phyloP scores from a whole-genome alignment of 2,888 invertebrate species.

The Lithophane socia region DNA sequence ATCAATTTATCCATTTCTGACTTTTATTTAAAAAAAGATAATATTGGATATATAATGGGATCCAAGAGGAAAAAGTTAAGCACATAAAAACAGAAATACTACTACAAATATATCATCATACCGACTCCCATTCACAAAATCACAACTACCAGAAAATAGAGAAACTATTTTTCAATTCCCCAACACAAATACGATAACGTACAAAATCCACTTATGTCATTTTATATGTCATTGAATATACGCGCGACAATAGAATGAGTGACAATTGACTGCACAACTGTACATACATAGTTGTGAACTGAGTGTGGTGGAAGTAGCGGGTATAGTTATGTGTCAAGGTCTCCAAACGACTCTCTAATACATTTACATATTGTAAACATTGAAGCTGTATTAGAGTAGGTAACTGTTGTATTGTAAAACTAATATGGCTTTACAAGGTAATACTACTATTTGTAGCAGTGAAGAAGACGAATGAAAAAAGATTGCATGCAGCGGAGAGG shows the following conservation, averaged over 20 bases:
- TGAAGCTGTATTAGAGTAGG: constrained; percentile 20
- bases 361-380: constrained; percentile 53
- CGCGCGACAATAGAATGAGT: constrained; percentile 58
- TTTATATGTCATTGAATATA: constrained; percentile 63
- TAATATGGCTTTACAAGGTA: background rate
- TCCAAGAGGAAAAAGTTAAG: background rate
- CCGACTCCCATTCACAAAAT: constrained; percentile 8
- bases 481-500: too few relatives aligned
- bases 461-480: too few relatives aligned
- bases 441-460: constrained; percentile 4
- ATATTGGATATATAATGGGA: background rate
- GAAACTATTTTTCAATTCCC: constrained; percentile 42
- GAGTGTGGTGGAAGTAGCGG: constrained; percentile 19
- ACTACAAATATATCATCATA: constrained; percentile 14
- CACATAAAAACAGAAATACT: constrained; percentile 13
- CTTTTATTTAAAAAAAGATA: background rate
- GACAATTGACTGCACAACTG: constrained; percentile 48
- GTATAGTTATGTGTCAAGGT: constrained; percentile 61
- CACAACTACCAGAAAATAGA: constrained; percentile 22
- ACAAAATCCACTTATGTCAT: constrained; percentile 65
- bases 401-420: constrained; percentile 4
- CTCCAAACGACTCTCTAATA: constrained; percentile 63
- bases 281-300: constrained; percentile 22
- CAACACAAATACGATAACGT: constrained; percentile 37
- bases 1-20: background rate